phyloP scores from a whole-genome alignment of 2,797 vertebrate genomes.

The Gallirallus australis region DNA sequence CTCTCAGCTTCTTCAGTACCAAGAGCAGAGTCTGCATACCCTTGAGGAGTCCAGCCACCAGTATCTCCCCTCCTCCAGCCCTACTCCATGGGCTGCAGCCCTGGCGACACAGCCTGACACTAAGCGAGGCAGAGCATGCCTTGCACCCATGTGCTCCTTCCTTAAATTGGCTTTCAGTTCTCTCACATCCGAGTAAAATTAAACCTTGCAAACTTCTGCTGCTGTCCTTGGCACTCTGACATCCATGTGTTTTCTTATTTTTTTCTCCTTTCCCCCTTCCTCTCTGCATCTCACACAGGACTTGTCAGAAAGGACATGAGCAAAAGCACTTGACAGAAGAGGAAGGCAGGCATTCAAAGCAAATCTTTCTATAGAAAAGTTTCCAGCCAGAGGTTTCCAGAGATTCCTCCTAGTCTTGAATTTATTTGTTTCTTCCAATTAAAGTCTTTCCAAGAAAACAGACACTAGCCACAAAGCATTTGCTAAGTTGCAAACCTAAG shows the following conservation, averaged over 20 bases:
- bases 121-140: neutral
- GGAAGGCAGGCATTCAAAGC: neutral
- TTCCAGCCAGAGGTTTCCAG: neutral
- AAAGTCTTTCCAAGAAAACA: neutral
- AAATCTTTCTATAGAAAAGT: neutral
- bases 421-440: neutral
- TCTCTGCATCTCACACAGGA: neutral
- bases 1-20: neutral
- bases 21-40: rapidly evolving
- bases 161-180: neutral
- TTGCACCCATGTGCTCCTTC: neutral
- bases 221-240: neutral
- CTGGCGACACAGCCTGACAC: neutral
- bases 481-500: neutral
- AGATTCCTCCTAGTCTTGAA: neutral
- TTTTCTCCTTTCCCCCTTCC: neutral
- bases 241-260: neutral
- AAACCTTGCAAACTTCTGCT: neutral
- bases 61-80: neutral
- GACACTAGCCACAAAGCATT: neutral
- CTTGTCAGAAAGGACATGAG: neutral
- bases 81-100: neutral
- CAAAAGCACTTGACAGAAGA: neutral
- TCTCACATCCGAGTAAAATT: neutral
- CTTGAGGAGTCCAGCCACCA: neutral